These are phyloP conservation scores for Sipha maydis DNA, from an alignment of 2,888 invertebrate genomes.

Conservation along the genomic window DNA sequence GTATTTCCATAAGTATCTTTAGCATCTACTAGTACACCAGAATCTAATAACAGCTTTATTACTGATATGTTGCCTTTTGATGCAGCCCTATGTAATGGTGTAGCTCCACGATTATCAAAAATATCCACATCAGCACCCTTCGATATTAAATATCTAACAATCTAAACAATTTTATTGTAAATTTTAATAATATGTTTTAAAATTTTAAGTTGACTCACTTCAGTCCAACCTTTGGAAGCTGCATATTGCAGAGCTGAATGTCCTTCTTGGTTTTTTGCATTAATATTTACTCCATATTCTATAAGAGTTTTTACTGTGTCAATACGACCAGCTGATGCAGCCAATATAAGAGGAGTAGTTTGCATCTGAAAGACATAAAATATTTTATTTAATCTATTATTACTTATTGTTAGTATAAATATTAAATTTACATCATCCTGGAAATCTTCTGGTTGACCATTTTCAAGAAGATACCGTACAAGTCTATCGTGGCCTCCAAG, in stretches of 20 bases:
- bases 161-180: slow-evolving; percentile 68
- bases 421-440: slow-evolving; percentile 74
- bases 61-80: slow-evolving; percentile 79
- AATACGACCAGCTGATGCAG: slow-evolving; percentile 80
- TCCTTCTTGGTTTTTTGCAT: slow-evolving; percentile 78
- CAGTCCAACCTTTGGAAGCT: slow-evolving; percentile 82
- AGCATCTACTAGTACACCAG: slow-evolving; percentile 70
- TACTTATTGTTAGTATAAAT: background rate
- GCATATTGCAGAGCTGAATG: slow-evolving; percentile 87
- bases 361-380: slow-evolving; percentile 69
- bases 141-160: slow-evolving; percentile 75
- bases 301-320: slow-evolving; percentile 77
- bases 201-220: slow-evolving; percentile 69
- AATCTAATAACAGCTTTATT: slow-evolving; percentile 75
- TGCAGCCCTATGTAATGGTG: slow-evolving; percentile 83
- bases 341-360: slow-evolving; percentile 82
- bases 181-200: slow-evolving; percentile 13
- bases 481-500: slow-evolving; percentile 81
- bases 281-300: slow-evolving; percentile 77
- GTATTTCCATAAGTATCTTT: slow-evolving; percentile 80
- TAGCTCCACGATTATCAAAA: slow-evolving; percentile 76
- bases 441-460: slow-evolving; percentile 76
- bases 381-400: slow-evolving; percentile 4
- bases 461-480: slow-evolving; percentile 76
- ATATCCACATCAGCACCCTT: slow-evolving; percentile 78